A percentile compares a stretch with the other conserved stretches of the same genome.
Evolutionary conservation across 2,888 invertebrate genomes (phyloP).

Genomic region (Nomada lathburiana): DNA sequence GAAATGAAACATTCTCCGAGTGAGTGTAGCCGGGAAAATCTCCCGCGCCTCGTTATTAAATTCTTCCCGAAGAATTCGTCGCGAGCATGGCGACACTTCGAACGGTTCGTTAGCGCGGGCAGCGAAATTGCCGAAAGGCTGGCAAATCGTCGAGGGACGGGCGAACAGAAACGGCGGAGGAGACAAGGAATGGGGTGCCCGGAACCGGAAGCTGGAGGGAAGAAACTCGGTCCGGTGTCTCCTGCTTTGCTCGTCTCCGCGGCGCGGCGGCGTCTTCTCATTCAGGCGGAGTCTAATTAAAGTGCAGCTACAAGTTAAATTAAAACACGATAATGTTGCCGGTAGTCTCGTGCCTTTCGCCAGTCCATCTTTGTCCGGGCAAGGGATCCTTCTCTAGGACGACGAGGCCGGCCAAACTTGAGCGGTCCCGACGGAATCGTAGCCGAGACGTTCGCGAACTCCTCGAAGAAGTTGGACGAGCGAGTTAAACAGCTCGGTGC

Average conservation of each 20-base stretch:
- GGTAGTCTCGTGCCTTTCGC: constrained; percentile 56
- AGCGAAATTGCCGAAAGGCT: not conserved
- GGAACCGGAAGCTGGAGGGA: constrained; percentile 42
- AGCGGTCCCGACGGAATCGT: constrained; percentile 60
- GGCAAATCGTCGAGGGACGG: constrained; percentile 7
- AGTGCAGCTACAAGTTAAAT: constrained; percentile 84
- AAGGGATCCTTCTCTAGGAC: constrained; percentile 6
- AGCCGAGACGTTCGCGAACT: constrained; percentile 62
- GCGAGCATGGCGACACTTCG: too few species aligned
- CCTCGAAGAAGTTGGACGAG: constrained; percentile 60
- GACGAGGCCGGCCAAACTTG: constrained; percentile 47
- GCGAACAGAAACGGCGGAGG: constrained; percentile 24
- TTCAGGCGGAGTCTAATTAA: constrained; percentile 83
- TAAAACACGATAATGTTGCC: constrained; percentile 83
- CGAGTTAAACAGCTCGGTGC: constrained; percentile 62
- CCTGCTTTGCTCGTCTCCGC: constrained; percentile 72
- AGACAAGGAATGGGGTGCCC: constrained; percentile 1
- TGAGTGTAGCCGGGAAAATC: not conserved
- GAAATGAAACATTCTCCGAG: constrained; percentile 26
- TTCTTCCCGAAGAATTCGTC: too few species aligned
- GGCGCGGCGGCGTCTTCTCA: constrained; percentile 67
- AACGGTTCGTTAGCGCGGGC: not conserved
- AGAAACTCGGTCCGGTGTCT: constrained; percentile 53
- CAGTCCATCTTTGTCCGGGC: constrained; percentile 34
- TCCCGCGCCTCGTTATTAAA: too few species aligned